Base-by-base conservation (phyloP, 2,797 vertebrate genomes). In the Paguma larvata region DNA sequence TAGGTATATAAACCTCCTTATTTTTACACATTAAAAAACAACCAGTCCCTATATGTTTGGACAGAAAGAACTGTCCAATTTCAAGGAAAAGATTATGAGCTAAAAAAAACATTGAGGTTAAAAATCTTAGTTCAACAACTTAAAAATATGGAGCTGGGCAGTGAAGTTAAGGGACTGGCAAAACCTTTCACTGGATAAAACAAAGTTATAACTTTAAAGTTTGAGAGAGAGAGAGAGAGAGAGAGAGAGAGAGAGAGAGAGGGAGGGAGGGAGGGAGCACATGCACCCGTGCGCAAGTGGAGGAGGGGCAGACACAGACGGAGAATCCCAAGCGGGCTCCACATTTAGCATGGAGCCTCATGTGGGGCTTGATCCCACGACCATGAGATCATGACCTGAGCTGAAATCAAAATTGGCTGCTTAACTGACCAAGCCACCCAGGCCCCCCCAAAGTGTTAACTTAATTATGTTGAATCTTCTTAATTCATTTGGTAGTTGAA, bases 111-210 rank as follows among this genome's bases (percentile, higher is more conserved):
- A 44, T n/a, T 13, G 34, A 48, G 8, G 65, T 94, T 85, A 89
- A 96, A 97, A 68, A 94, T 16, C 34, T 84, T 21, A 27, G 30
- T 93, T 94, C 19, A 65, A 87, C 15, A 85, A 82, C n/a, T 89
- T 79, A 89, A 94, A 97, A 93, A 88, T 82, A 94, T 7, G 73
- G 32, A 80, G 11, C 77, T 90, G 77, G 44, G 59, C 53, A 96
- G 59, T 85, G 18, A 91, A 78, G 84, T 87, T 75, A 85, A 94
- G 62, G 72, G 53, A 94, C 1, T 67, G 27, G 67, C 65, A 89
- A 93, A 97, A 23, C 5, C 44, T 79, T 90, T 84, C 30, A 59
- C 62, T 82, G 41, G 46, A 72, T 85, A 91, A 96, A 91, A 93
- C 27, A 94, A 94, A 92, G 70, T n/a, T 30, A 56, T 92, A 95